Conservation (phyloP, 1,140 invertebrate genomes). For the Scaptomyza montana region DNA sequence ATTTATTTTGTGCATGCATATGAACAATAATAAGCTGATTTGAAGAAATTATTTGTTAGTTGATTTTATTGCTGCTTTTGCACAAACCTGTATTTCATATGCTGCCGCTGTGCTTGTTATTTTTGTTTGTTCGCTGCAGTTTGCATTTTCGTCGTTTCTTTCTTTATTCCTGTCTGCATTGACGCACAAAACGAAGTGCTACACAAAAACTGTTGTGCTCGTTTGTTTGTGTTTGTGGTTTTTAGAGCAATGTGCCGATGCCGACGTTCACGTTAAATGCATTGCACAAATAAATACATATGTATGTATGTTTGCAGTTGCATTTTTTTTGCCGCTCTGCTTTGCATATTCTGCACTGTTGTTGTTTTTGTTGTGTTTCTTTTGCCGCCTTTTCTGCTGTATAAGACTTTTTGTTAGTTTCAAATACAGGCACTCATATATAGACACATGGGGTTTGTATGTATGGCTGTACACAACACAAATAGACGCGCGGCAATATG, state of each 20-base stretch:
- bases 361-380: conserved; percentile 34
- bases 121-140: conserved; percentile 28
- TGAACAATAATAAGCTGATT: conserved; percentile 56
- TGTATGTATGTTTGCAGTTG: conserved; percentile 66
- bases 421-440: conserved; percentile 55
- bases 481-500: conserved; percentile 36
- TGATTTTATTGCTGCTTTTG: conserved; percentile 47
- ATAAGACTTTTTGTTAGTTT: conserved; percentile 58
- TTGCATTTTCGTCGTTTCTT: conserved; percentile 42
- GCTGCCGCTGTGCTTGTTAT: conserved; percentile 31
- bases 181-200: conserved; percentile 55
- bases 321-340: conserved; percentile 60
- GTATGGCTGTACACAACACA: conserved; percentile 7
- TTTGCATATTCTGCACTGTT: conserved; percentile 32
- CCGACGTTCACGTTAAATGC: conserved; percentile 60
- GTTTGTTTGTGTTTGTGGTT: conserved; percentile 46
- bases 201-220: conserved; percentile 52
- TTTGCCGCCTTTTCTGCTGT: conserved; percentile 79
- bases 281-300: conserved; percentile 63
- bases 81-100: conserved; percentile 79
- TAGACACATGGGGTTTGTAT: conserved; percentile 3
- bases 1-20: conserved; percentile 7
- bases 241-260: conserved; percentile 38
- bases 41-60: conserved; percentile 33
- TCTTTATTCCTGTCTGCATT: conserved; percentile 59